Evolutionary conservation across 2,888 invertebrate genomes (phyloP).

Genomic region (Ormyrus pomaceus): DNA sequence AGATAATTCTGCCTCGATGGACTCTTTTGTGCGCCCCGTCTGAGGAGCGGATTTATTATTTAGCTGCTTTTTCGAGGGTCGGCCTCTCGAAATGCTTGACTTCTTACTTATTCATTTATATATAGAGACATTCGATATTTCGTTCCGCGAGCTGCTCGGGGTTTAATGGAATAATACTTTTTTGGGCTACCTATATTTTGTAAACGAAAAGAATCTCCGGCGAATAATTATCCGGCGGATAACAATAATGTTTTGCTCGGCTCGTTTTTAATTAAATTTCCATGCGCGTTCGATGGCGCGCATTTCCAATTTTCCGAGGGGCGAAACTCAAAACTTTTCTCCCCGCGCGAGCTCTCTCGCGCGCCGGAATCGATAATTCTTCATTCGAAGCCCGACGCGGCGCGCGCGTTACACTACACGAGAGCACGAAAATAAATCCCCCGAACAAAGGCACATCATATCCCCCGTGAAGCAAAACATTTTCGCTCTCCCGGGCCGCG

Average conservation of each 20-base stretch:
- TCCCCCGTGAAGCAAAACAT: conserved; percentile 48
- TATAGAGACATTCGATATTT: too few species aligned
- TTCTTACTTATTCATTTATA: too few species aligned
- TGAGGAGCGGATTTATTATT: too few species aligned
- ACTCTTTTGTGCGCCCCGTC: too few species aligned
- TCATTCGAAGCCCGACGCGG: conserved; percentile 3
- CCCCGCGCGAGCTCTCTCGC: neutral
- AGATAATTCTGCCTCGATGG: too few species aligned
- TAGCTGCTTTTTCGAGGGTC: too few species aligned
- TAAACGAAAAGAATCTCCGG: too few species aligned
- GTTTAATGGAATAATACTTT: too few species aligned
- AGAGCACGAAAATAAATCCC: conserved; percentile 21
- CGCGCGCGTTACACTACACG: conserved; percentile 1
- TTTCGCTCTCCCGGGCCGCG: conserved; percentile 49
- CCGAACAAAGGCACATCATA: conserved; percentile 19
- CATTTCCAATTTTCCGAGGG: neutral
- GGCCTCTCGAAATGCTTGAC: too few species aligned
- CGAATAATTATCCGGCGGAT: conserved; percentile 13
- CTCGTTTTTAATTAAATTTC: conserved; percentile 40
- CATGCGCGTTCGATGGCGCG: neutral
- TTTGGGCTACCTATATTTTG: too few species aligned
- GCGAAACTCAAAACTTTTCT: neutral
- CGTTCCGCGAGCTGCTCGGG: too few species aligned
- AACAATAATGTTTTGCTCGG: conserved; percentile 11
- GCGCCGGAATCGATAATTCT: conserved; percentile 19